Evolutionary conservation across 2,888 invertebrate genomes (phyloP).

Genomic region (Chymomyza fuscimana): DNA sequence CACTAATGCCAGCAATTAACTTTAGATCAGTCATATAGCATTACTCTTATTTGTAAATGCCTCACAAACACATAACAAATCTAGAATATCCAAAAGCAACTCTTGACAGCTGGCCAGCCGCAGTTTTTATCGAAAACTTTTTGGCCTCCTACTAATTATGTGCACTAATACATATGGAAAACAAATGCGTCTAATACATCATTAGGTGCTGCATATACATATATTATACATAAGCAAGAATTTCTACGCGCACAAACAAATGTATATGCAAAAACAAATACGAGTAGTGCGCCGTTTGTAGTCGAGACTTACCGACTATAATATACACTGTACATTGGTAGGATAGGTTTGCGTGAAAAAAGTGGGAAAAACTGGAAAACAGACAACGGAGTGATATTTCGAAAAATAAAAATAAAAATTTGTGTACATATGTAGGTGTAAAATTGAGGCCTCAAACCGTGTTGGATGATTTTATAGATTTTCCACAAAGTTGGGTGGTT

Average conservation of each 20-base stretch:
- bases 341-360: too few relatives aligned
- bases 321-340: too few relatives aligned
- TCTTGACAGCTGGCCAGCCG: neutral
- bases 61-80: slow-evolving; percentile 19
- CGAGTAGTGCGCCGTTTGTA: too few relatives aligned
- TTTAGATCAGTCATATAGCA: slow-evolving; percentile 62
- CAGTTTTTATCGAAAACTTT: neutral
- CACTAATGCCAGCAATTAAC: slow-evolving; percentile 62
- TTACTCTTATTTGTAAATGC: slow-evolving; percentile 2
- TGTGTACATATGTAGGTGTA: too few relatives aligned
- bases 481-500: too few relatives aligned
- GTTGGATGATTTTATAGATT: too few relatives aligned
- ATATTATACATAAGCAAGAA: neutral
- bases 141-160: slow-evolving; percentile 1
- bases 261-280: neutral
- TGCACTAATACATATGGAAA: neutral
- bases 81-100: slow-evolving; percentile 19
- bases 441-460: too few relatives aligned
- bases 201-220: neutral
- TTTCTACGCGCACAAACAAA: neutral
- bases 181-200: slow-evolving; percentile 25
- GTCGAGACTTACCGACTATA: too few relatives aligned
- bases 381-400: too few relatives aligned
- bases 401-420: too few relatives aligned
- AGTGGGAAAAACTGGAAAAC: too few relatives aligned